Conservation (phyloP, 2,888 invertebrate genomes). For the Tenthredo notha region DNA sequence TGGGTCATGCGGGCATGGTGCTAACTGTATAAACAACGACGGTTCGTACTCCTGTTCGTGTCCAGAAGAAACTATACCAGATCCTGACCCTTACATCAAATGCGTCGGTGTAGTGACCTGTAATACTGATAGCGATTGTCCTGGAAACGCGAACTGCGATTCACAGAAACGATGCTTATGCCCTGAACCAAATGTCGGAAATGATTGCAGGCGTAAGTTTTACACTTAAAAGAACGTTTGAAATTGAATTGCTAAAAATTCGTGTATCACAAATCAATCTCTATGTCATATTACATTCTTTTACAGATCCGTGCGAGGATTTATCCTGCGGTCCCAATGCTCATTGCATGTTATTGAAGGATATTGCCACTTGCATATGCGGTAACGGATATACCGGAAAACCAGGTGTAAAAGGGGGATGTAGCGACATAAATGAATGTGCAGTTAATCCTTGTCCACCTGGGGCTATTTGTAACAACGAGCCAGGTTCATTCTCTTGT, state of each 20-base stretch:
- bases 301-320: slow-evolving; percentile 93
- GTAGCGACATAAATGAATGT: slow-evolving; percentile 95
- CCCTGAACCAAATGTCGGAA: slow-evolving; percentile 94
- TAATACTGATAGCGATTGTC: slow-evolving; percentile 87
- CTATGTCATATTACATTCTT: slow-evolving; percentile 57
- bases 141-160: slow-evolving; percentile 94
- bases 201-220: slow-evolving; percentile 93
- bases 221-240: neutral
- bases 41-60: slow-evolving; percentile 91
- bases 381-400: slow-evolving; percentile 89
- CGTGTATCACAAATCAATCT: slow-evolving; percentile 35
- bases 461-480: slow-evolving; percentile 94
- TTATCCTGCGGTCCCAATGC: slow-evolving; percentile 92
- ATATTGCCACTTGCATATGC: slow-evolving; percentile 91
- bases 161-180: slow-evolving; percentile 89
- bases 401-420: slow-evolving; percentile 84
- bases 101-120: slow-evolving; percentile 92
- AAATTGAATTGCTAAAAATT: neutral
- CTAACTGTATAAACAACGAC: slow-evolving; percentile 88
- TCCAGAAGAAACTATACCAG: slow-evolving; percentile 89
- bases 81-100: slow-evolving; percentile 90
- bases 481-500: slow-evolving; percentile 91
- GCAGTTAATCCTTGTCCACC: slow-evolving; percentile 88
- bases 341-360: slow-evolving; percentile 92
- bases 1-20: slow-evolving; percentile 89